phyloP scores from a whole-genome alignment of 2,888 invertebrate genomes.

The Drosophila picticornis region DNA sequence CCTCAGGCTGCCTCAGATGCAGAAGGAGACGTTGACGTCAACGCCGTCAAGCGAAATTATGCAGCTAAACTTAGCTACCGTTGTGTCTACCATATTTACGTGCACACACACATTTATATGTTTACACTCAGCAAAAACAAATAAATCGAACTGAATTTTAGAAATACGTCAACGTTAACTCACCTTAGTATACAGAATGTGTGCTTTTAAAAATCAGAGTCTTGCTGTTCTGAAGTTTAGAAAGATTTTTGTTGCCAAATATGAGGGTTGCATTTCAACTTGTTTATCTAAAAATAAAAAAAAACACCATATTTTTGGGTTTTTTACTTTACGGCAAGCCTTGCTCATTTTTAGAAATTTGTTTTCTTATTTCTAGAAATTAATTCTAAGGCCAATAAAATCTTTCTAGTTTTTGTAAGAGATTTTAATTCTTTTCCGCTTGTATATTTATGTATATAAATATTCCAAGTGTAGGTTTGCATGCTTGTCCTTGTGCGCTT shows the following conservation, averaged over 20 bases:
- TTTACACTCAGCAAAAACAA: background rate
- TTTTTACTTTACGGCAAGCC: background rate
- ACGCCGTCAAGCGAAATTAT: slow-evolving; percentile 53
- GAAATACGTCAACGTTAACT: background rate
- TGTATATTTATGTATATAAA: background rate
- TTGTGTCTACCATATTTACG: slow-evolving; percentile 2
- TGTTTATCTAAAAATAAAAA: too few species aligned
- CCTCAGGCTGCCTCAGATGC: slow-evolving; percentile 10
- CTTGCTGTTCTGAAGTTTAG: background rate
- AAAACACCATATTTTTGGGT: background rate
- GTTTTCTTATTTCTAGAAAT: background rate
- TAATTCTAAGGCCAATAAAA: background rate
- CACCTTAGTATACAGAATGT: background rate
- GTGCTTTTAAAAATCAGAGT: background rate
- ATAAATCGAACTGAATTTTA: background rate
- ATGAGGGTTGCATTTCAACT: background rate
- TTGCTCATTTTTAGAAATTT: background rate
- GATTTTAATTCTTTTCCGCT: background rate
- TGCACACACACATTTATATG: background rate
- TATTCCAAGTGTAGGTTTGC: slow-evolving; percentile 17
- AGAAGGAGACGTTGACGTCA: slow-evolving; percentile 45
- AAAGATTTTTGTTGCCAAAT: background rate
- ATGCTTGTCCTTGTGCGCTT: slow-evolving; percentile 44
- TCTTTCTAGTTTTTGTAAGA: background rate
- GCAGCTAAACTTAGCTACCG: slow-evolving; percentile 54